phyloP scores from a whole-genome alignment of 1,140 invertebrate species.

The Diabrotica virgifera region DNA sequence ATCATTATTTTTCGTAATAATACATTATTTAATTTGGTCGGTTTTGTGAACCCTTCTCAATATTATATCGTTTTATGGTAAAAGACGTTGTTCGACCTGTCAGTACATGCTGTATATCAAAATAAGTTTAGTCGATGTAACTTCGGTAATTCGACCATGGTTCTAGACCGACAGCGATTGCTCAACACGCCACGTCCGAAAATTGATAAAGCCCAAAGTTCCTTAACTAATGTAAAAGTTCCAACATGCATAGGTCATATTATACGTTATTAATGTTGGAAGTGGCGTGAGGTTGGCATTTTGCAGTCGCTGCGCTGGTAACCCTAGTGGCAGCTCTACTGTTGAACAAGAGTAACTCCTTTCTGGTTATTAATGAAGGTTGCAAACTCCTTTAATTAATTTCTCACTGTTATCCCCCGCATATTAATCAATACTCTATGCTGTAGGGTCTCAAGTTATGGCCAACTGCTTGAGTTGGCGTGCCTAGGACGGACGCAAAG shows the following conservation, averaged over 20 bases:
- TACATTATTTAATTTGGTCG: no score
- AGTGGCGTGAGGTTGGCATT: constrained; percentile 13
- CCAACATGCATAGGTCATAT: constrained; percentile 15
- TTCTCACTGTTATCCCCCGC: constrained; percentile 47
- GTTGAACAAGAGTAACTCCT: constrained; percentile 42
- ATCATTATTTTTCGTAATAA: no score
- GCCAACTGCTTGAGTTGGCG: constrained; percentile 2
- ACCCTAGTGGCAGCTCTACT: constrained; percentile 21
- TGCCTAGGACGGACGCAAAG: background rate
- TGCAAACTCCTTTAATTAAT: constrained; percentile 50
- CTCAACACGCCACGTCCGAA: background rate
- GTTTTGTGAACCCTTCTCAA: no score
- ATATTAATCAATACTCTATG: constrained; percentile 47
- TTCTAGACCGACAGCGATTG: background rate
- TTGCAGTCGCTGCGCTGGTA: constrained; percentile 18
- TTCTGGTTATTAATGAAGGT: constrained; percentile 48
- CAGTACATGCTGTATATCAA: background rate
- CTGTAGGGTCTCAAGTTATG: constrained; percentile 23
- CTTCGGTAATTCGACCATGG: background rate
- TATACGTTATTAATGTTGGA: constrained; percentile 20
- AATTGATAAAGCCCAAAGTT: constrained; percentile 7
- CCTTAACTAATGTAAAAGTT: constrained; percentile 9
- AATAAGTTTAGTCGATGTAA: background rate
- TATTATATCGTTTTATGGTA: no score
- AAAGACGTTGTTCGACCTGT: background rate